These are phyloP conservation scores for Minunthozetes semirufus DNA, from an alignment of 2,888 invertebrate genomes.

Conservation along the genomic window DNA sequence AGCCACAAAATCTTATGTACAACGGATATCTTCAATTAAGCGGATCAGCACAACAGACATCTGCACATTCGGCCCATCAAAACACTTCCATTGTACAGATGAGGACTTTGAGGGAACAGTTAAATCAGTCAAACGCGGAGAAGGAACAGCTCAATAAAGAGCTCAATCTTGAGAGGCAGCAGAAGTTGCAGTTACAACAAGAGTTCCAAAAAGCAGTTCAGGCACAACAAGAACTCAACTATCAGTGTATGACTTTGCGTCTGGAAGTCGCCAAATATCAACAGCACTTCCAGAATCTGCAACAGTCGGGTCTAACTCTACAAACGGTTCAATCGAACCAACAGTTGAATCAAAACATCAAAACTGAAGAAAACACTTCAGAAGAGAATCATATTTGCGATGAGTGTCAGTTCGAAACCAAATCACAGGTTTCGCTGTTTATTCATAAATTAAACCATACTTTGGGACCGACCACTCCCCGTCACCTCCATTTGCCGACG, in stretches of 20 bases:
- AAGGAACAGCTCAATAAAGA: constrained; percentile 2
- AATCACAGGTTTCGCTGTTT: constrained; percentile 33
- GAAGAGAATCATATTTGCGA: constrained; percentile 3
- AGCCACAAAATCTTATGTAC: constrained; percentile 17
- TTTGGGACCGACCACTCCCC: constrained; percentile 20
- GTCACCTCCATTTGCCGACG: constrained; percentile 32
- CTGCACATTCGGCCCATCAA: background rate
- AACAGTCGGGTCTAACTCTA: background rate
- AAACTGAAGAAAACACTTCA: background rate
- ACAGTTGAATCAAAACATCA: background rate
- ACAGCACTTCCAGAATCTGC: constrained; percentile 2
- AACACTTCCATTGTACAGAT: background rate
- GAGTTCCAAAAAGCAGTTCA: constrained; percentile 16
- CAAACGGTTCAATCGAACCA: background rate
- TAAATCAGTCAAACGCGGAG: background rate
- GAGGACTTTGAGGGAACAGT: constrained; percentile 10
- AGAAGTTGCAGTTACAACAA: constrained; percentile 13
- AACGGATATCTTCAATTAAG: constrained; percentile 13
- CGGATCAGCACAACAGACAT: constrained; percentile 1
- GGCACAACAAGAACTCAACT: constrained; percentile 15
- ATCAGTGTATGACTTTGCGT: constrained; percentile 12
- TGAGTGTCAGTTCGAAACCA: constrained; percentile 20
- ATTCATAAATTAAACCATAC: constrained; percentile 32
- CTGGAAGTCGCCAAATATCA: constrained; percentile 16
- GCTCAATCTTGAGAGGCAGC: background rate